Base-by-base conservation (phyloP, 2,113 vertebrate genomes). In the Periophthalmus modestus region DNA sequence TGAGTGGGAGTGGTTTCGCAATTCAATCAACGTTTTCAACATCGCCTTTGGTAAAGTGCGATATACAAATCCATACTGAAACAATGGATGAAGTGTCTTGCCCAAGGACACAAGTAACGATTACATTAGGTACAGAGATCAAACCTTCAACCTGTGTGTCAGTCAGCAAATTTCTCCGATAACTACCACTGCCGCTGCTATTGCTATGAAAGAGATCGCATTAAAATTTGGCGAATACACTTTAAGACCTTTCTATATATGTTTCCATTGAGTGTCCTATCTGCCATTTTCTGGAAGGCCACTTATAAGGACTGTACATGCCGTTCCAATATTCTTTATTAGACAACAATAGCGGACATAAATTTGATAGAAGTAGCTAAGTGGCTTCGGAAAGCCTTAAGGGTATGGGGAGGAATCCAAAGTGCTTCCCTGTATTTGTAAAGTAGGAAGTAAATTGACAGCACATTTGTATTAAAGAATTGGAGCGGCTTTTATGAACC, bases 401-500 rank as follows among this genome's bases (percentile, higher is more conserved):
- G 19, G 62, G 34, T 43, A n/a, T 19, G 15, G 11, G 10, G 15
- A 65, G 4, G 33, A 12, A n/a, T 36, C 34, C 4, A 18, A 10
- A 39, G 62, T 43, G 34, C 33, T 65, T 39, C 39, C 5, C 33
- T 34, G 9, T 65, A 39, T 65, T 65, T 11, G 62, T 12, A 43
- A 43, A 36, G 16, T 10, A 21, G 18, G 9, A 39, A 21, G 33
- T 15, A 65, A 39, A 65, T 65, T 65, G 62, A 43, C 19, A 65
- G 33, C 18, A 3, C 34, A 65, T 65, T 39, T 65, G 62, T 65
- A 39, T 39, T 39, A 43, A 65, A 19, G 18, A 39, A 39, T 5
- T 39, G 34, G 80, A 81, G 67, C 73, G 66, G 61, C 67, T 88
- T 88, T 85, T 86, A 82, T 84, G 86, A 73, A 62, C 43, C 10